Evolutionary conservation across 2,888 invertebrate genomes (phyloP).

Genomic region (Automeris io): DNA sequence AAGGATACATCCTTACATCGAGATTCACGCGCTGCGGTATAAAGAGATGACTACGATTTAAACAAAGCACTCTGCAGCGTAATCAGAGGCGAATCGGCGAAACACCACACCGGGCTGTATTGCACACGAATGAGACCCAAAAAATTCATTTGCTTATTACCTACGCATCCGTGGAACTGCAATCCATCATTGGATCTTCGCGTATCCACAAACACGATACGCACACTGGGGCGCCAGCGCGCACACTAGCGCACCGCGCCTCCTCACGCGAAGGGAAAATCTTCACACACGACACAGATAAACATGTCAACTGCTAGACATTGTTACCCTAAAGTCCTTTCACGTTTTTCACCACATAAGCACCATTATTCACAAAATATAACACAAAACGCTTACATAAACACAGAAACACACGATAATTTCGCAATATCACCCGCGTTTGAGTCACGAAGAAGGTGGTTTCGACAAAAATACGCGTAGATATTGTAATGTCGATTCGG

Average conservation of each 20-base stretch:
- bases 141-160: slow-evolving; percentile 59
- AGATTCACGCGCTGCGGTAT: slow-evolving; percentile 41
- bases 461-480: slow-evolving; percentile 72
- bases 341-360: slow-evolving; percentile 68
- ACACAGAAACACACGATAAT: slow-evolving; percentile 68
- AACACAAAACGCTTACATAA: slow-evolving; percentile 62
- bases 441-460: slow-evolving; percentile 66
- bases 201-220: slow-evolving; percentile 55
- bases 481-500: slow-evolving; percentile 67
- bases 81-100: slow-evolving; percentile 19
- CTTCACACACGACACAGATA: slow-evolving; percentile 78
- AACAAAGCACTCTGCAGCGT: slow-evolving; percentile 44
- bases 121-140: slow-evolving; percentile 39
- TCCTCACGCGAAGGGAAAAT: slow-evolving; percentile 77
- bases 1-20: slow-evolving; percentile 38
- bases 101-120: slow-evolving; percentile 29
- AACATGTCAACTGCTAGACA: slow-evolving; percentile 77
- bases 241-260: slow-evolving; percentile 66
- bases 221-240: slow-evolving; percentile 51
- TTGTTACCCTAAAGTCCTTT: slow-evolving; percentile 73
- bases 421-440: slow-evolving; percentile 70
- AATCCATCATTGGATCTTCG: slow-evolving; percentile 73
- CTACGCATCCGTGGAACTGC: slow-evolving; percentile 73
- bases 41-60: slow-evolving; percentile 27
- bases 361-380: slow-evolving; percentile 61